Base-by-base conservation (phyloP, 2,888 invertebrate genomes). In the Hypolimnas misippus region DNA sequence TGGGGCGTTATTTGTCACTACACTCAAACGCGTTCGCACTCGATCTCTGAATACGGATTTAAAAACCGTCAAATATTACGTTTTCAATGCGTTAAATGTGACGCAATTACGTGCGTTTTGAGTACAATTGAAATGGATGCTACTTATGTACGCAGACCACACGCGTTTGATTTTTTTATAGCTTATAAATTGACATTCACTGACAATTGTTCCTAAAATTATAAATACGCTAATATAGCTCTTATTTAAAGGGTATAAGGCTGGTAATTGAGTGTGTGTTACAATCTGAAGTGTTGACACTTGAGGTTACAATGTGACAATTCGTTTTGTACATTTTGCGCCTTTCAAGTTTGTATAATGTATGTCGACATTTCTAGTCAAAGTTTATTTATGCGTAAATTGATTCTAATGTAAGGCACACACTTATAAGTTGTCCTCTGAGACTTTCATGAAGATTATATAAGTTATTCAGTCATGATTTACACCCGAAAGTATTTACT, bases 61-160 rank as follows among this genome's bases (percentile, higher is more conserved):
- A 44, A 33, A 31, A n/a, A n/a, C 33, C 46, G 53, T 40, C 44
- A 60, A 54, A 54, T 53, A 35, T 17, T 17, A n/a, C 46, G 31
- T 17, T 25, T 54, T 54, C 46, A 38, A 60, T 53, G 8, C 33
- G 46, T 46, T 17, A 44, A 73, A 83, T 74, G 83, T 89, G 89
- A 89, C 87, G 84, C 81, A 88, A 92, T 91, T 91, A 89, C 82
- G 91, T 81, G 91, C 82, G 70, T 84, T 79, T 86, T 86, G 83
- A 84, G 69, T 82, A 74, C 76, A 75, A 79, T 82, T 81, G 71
- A 76, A 31, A 73, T 69, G 69, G 68, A 74, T 64, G 84, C 87
- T 87, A 85, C 87, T 78, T 75, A 65, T 76, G 76, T 83, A 83
- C 83, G 80, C 75, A 75, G 88, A 87, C 89, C 89, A 87, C 89